Conservation (phyloP, 92 coral and sea anemone species). For the Anthopleura xanthogrammica region DNA sequence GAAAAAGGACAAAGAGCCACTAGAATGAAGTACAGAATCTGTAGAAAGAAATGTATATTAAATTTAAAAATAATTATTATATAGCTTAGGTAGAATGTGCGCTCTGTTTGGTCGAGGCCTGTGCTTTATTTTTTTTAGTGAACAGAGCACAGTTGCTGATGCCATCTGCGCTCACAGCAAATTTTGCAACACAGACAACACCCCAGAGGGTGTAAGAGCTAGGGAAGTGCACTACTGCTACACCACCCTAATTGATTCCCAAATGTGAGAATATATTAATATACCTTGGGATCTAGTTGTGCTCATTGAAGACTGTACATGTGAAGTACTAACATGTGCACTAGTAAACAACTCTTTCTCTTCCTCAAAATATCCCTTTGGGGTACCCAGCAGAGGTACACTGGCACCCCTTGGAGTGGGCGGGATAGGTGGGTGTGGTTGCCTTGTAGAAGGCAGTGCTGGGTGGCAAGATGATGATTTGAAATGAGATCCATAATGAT, state of each 20-base stretch:
- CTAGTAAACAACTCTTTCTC: slow-evolving; percentile 10
- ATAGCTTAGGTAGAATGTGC: no score
- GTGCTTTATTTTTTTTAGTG: no score
- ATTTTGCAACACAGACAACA: no score
- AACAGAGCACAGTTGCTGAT: no score
- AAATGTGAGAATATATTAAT: background rate
- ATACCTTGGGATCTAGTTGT: slow-evolving; percentile 33
- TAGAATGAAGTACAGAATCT: slow-evolving; percentile 27
- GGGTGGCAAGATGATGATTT: slow-evolving; percentile 22
- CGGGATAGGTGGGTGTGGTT: background rate
- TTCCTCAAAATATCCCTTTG: slow-evolving; percentile 36
- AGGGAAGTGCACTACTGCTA: no score
- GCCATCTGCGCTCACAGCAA: no score
- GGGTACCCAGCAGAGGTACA: slow-evolving; percentile 32
- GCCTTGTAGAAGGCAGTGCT: slow-evolving; percentile 6
- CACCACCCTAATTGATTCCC: background rate
- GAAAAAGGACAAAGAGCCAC: slow-evolving; percentile 59
- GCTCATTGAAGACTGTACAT: slow-evolving; percentile 14
- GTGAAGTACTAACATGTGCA: background rate
- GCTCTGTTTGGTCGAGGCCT: no score
- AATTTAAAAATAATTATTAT: background rate
- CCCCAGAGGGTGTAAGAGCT: no score
- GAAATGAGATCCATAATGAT: slow-evolving; percentile 5
- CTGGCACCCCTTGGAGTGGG: slow-evolving; percentile 7
- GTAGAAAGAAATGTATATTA: background rate